Evolutionary conservation across 2,113 vertebrate genomes (phyloP).

Genomic region (Hemiprocne comata): DNA sequence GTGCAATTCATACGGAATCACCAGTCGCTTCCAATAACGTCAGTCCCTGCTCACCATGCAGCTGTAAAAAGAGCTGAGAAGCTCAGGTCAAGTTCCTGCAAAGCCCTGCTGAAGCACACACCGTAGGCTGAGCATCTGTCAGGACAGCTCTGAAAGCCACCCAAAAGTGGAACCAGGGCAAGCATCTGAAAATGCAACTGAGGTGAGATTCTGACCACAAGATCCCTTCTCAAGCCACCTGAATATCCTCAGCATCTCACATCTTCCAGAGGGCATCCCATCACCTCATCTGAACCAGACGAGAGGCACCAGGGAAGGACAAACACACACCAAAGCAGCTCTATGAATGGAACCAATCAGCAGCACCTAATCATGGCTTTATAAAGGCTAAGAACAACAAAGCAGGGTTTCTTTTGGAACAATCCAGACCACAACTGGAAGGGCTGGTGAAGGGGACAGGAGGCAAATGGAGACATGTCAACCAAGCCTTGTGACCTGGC

Average conservation of each 20-base stretch:
- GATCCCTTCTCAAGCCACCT: background rate
- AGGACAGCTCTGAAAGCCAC: background rate
- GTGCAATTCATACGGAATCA: background rate
- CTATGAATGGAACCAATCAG: background rate
- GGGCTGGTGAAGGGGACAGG: background rate
- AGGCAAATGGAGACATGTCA: fast-evolving
- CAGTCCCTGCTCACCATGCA: background rate
- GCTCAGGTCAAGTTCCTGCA: background rate
- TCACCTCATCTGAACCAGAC: fast-evolving
- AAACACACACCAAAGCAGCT: background rate
- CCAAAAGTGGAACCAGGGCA: background rate
- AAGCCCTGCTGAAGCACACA: background rate
- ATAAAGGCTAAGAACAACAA: fast-evolving
- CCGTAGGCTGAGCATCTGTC: fast-evolving
- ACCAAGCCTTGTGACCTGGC: background rate
- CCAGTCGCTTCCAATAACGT: background rate
- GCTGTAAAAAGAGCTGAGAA: background rate
- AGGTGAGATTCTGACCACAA: background rate
- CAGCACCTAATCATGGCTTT: background rate
- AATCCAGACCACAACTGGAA: background rate
- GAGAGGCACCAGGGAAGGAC: background rate
- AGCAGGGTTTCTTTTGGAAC: background rate
- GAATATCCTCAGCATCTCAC: background rate
- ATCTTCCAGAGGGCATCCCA: background rate
- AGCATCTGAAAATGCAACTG: fast-evolving